Base-by-base conservation (phyloP, 2,113 vertebrate genomes). In the Chlorodrepanis virens region DNA sequence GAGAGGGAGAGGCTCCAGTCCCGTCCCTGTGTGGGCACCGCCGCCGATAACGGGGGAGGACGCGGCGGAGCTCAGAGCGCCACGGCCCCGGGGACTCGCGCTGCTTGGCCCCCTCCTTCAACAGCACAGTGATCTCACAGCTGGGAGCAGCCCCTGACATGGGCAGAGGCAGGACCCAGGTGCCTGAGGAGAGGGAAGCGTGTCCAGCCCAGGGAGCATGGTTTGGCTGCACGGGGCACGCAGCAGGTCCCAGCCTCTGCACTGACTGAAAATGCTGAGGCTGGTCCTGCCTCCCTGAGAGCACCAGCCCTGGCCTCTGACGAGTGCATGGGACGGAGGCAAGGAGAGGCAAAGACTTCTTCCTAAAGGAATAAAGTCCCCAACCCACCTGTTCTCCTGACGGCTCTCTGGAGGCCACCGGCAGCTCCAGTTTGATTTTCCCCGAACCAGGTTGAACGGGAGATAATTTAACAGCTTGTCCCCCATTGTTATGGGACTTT, bases 171-270 rank as follows among this genome's bases (percentile, higher is more conserved):
- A 80, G 76, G 59, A 81, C 24, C 54, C 49, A 50, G 25, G 49
- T 27, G 12, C 37, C 33, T 8, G 0, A 13, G 4, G 17, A 31
- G 6, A 10, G 31, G 28, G 17, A 31, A 64, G 37, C 0, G 0
- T 4, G 57, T 4, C 24, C 0, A 0, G 70, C 39, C 39, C 4
- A 2, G 35, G 25, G 35, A 80, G 20, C 0, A 0, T 29, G 12
- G 45, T 18, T 37, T 8, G 50, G 65, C 37, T 57, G 53, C 47
- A 23, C 7, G 5, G 63, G 29, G 45, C 10, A 15, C 31, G 6
- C 0, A 0, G 92, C 1, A 0, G 12, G 27, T 22, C 47, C 49
- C 5, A 0, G 12, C 1, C 83, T 54, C 54, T 28, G n/a, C 54
- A 8, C 23, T 11, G 70, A 31, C 65, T 27, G 42, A n/a, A 33